A percentile compares a stretch with the other conserved stretches of the same genome.
Conservation (phyloP, 2,888 invertebrate genomes). For the Hirtodrosophila duncani region DNA sequence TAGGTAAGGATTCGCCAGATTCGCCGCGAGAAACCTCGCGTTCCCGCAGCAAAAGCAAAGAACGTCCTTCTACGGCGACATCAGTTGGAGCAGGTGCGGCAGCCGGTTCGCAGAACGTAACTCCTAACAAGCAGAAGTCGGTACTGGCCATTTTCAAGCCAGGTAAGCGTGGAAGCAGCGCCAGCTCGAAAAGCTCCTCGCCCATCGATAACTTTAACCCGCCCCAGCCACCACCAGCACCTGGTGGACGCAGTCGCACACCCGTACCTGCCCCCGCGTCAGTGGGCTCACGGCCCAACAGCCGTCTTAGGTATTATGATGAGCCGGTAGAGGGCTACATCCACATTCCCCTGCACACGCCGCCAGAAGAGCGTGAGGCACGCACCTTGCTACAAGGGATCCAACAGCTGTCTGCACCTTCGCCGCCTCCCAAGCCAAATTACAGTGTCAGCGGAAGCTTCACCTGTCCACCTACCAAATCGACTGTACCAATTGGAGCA, state of each 20-base stretch:
- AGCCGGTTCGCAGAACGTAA: conserved; percentile 79
- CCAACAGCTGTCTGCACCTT: conserved; percentile 66
- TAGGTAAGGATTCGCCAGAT: conserved; percentile 80
- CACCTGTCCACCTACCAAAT: conserved; percentile 32
- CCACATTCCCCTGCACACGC: conserved; percentile 87
- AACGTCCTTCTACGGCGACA: conserved; percentile 77
- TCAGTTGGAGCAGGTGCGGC: background rate
- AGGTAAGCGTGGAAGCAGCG: conserved; percentile 78
- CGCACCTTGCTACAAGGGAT: conserved; percentile 73
- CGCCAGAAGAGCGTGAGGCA: conserved; percentile 82
- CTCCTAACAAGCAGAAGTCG: conserved; percentile 83
- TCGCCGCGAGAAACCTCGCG: conserved; percentile 78
- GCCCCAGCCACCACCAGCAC: conserved; percentile 50
- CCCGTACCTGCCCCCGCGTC: too few species aligned
- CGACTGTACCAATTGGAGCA: too few species aligned
- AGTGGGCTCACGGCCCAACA: conserved; percentile 73
- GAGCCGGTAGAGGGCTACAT: conserved; percentile 83
- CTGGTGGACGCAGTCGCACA: conserved; percentile 76
- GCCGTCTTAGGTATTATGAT: conserved; percentile 81
- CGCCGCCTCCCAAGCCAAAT: conserved; percentile 48
- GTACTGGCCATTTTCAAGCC: conserved; percentile 85
- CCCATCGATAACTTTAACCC: conserved; percentile 69
- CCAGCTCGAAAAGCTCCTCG: conserved; percentile 79
- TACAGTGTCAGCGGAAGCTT: conserved; percentile 12
- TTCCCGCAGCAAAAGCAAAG: conserved; percentile 83